Percentiles rank a stretch among this genome's conserved stretches.
phyloP scores from a whole-genome alignment of 2,113 vertebrate species.

The Pionites leucogaster region DNA sequence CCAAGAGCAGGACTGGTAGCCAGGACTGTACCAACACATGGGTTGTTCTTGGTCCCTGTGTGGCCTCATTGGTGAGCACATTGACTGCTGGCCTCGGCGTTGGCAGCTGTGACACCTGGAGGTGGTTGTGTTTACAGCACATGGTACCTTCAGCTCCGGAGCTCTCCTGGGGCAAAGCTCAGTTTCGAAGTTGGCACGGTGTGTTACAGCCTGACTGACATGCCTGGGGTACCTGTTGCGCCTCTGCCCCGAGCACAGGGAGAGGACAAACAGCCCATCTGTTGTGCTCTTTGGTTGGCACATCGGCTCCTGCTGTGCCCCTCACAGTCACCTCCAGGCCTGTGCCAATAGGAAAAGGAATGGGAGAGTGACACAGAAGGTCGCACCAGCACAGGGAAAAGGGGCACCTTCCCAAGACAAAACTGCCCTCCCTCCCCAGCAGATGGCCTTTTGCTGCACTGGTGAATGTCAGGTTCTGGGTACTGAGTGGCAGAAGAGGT shows the following conservation, averaged over 20 bases:
- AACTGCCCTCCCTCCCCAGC: background rate
- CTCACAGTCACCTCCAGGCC: background rate
- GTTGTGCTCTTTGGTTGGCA: rapidly evolving
- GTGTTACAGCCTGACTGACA: background rate
- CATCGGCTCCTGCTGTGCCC: background rate
- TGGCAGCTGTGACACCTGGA: background rate
- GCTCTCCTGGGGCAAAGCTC: background rate
- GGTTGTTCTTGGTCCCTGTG: background rate
- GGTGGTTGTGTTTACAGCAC: background rate
- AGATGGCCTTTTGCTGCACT: background rate
- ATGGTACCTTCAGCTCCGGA: background rate
- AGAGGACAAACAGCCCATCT: rapidly evolving
- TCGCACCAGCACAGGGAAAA: background rate
- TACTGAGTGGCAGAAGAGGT: background rate
- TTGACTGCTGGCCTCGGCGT: background rate
- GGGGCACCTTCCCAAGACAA: background rate
- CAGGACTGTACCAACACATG: background rate
- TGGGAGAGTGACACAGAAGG: background rate
- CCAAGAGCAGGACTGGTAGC: background rate
- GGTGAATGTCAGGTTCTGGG: background rate
- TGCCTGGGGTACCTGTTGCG: background rate
- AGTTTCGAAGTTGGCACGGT: background rate
- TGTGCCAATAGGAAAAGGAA: background rate
- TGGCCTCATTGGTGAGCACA: rapidly evolving
- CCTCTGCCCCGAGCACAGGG: background rate